A percentile compares a stretch with the other conserved stretches of the same genome.
These are phyloP conservation scores for Cheirogaleus major DNA, from an alignment of 2,797 vertebrate genomes.

Conservation along the genomic window DNA sequence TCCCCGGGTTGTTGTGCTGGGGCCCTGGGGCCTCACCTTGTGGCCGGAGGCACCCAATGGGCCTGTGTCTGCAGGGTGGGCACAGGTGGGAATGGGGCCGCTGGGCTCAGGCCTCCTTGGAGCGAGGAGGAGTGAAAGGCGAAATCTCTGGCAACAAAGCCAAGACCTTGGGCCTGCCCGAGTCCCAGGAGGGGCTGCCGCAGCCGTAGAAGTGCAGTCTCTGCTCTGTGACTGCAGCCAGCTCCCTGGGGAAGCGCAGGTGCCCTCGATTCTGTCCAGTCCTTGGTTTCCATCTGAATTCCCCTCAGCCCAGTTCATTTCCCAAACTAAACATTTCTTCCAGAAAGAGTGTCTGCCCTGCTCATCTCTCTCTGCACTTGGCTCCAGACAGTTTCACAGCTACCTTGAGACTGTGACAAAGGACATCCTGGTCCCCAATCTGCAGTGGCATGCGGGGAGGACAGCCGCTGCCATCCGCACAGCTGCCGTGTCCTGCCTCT, in stretches of 20 bases:
- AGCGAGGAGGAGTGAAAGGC: too few species aligned
- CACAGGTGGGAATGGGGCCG: neutral
- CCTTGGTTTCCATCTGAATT: neutral
- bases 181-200: too few species aligned
- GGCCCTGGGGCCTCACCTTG: neutral
- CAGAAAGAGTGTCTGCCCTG: slow-evolving; percentile 54
- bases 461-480: slow-evolving; percentile 93
- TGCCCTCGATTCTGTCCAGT: accelerated
- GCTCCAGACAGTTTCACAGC: slow-evolving; percentile 88
- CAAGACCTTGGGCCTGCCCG: too few species aligned
- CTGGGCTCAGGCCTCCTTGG: too few species aligned
- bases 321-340: slow-evolving; percentile 37
- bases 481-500: slow-evolving; percentile 92
- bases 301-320: slow-evolving; percentile 1
- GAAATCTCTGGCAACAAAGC: too few species aligned
- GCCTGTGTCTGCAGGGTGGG: neutral
- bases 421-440: slow-evolving; percentile 93
- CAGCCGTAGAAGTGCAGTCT: neutral
- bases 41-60: too few species aligned
- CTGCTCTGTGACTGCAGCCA: neutral
- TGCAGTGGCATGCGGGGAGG: slow-evolving; percentile 95
- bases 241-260: neutral
- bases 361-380: slow-evolving; percentile 66
- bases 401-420: slow-evolving; percentile 90
- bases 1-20: accelerated